Conservation (phyloP, 2,113 vertebrate species). For the Puma concolor region DNA sequence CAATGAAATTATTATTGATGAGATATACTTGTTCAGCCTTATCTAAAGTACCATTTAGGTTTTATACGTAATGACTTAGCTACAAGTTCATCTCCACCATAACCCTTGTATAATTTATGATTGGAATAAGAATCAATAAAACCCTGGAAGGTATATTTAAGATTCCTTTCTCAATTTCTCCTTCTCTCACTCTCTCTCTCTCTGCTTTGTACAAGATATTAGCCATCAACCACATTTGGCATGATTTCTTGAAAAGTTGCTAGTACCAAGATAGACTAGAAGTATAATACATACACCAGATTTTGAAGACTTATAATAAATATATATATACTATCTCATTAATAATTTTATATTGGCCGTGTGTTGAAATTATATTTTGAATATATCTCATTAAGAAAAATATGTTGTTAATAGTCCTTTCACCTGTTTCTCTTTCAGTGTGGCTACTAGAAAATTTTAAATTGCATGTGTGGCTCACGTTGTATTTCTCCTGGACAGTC, state of each 20-base stretch:
- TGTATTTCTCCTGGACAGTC: not conserved
- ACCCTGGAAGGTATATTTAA: not conserved
- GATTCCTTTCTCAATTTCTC: not conserved
- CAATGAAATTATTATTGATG: not conserved
- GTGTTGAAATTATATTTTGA: not conserved
- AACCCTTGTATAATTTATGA: constrained; percentile 30
- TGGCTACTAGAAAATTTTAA: not conserved
- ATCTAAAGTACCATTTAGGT: not conserved
- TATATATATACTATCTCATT: not conserved
- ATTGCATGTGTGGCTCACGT: not conserved
- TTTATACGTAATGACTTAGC: constrained; percentile 11
- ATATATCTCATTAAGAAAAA: constrained; percentile 5
- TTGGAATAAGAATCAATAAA: not conserved
- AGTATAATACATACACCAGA: not conserved
- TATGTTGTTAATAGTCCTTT: constrained; percentile 21
- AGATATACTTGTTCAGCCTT: constrained; percentile 1
- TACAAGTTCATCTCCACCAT: constrained; percentile 33
- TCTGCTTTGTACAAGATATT: not conserved
- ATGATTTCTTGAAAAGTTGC: not conserved
- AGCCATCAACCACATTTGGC: not conserved
- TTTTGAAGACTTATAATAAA: constrained; percentile 2
- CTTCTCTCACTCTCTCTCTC: not conserved
- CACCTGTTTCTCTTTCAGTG: not conserved
- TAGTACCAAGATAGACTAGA: not conserved
- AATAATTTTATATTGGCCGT: not conserved